Evolutionary conservation across 2,888 invertebrate genomes (phyloP), one percentile per base, ranked within the genome.

Genomic region (Petrolisthes manimaculis): DNA sequence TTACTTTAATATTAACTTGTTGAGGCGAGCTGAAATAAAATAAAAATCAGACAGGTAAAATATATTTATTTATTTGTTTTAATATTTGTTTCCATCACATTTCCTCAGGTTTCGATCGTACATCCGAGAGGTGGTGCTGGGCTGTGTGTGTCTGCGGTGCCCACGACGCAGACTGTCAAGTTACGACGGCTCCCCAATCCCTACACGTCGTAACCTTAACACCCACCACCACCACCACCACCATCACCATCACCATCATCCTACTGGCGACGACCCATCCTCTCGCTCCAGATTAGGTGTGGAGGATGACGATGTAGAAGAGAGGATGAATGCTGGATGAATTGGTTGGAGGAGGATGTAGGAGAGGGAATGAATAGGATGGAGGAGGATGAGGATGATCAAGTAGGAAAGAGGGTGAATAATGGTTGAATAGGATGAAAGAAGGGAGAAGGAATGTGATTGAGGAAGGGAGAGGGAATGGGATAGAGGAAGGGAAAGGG

Each of bases 201-300:
- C 75, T 21, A 75, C 74, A 37, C 71, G 87, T 2, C 51, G 89
- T 3, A 55, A 21, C 75, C 61, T n/a, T 8, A 24, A 61, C 79
- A 61, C 51, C 54, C 78, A 80, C 81, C 67, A 37, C 37, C 37
- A 37, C 37, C 37, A 37, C 37, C 78, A 80, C 81, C 67, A 37
- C 37, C 37, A 37, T 2, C 37, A 37, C 37, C 37, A 37, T 37
- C 67, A 24, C 69, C 69, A 61, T 6, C 54, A 67, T 75, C 78
- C 53, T 53, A 71, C 83, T 78, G 56, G 78, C 53, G 87, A 87
- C 55, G 87, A 85, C 54, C 83, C 56, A 5, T 87, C 87, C 21
- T 87, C 89, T 8, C 71, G 87, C 21, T 89, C 89, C 3, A 67
- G 86, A 18, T 89, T 87, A 67, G 89, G 89, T 89, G 61, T 74